Evolutionary conservation across 2,888 invertebrate genomes (phyloP), one percentile per base, ranked within the genome.

Genomic region (Stramonita haemastoma): DNA sequence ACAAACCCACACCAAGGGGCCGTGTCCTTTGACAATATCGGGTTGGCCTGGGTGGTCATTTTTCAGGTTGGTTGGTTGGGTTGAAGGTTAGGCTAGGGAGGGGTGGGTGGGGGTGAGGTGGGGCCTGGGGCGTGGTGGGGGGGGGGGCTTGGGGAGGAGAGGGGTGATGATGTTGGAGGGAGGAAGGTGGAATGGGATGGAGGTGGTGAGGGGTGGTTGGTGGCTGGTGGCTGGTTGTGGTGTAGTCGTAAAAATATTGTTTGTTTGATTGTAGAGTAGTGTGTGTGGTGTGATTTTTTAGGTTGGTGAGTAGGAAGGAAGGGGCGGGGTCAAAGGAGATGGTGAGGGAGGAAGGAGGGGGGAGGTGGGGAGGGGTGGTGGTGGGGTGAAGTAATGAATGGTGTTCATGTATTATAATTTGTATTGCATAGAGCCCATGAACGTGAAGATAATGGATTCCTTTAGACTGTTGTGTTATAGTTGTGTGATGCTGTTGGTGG

Each of bases 21-120:
- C 90, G 99, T 99, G 95, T 99, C 99, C 77, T 99, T 99, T 96
- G 99, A 99, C 97, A 99, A 99, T 96, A 99, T 99, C 95, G 99
- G 99, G 92, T 97, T 99, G 94, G 99, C 99, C 56, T 99, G 99
- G 99, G 99, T 99, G 92, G 99, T 99, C 93, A 99, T 99, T 96
- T 99, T 99, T 97, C 97, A 99, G 97, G 99, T 99, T 11, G 97
- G 98, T 97, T 13, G 34, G 15, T 13, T 32, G 32, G 32, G 8
- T 34, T n/a, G n/a, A n/a, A n/a, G n/a, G n/a, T n/a, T n/a, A n/a
- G n/a, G n/a, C n/a, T n/a, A n/a, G 60, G 60, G 17, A 22, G 66
- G 17, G 2, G 17, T 2, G 66, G 17, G 13, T 66, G 17, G 66
- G 2, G 66, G 17, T 2, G 66, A 2, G 5, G 17, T 2, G 66